phyloP scores from a whole-genome alignment of 2,113 vertebrate species.

The Odobenus rosmarus region DNA sequence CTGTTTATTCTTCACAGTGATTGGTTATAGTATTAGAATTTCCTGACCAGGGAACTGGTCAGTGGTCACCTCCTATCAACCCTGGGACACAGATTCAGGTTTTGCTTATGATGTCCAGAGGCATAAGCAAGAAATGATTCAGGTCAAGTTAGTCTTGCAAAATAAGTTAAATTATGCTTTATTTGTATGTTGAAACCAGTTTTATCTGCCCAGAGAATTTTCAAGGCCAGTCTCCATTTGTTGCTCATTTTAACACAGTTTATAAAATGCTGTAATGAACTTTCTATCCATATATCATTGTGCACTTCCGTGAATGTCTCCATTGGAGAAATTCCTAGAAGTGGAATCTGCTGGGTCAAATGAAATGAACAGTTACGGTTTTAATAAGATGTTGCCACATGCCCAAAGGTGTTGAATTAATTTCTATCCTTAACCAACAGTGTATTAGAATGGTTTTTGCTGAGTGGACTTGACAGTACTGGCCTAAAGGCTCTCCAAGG shows the following conservation, averaged over 20 bases:
- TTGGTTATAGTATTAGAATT: not conserved
- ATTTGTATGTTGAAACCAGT: not conserved
- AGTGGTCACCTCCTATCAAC: not conserved
- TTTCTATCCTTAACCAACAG: not conserved
- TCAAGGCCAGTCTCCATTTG: not conserved
- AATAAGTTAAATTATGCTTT: not conserved
- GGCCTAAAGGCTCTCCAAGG: not conserved
- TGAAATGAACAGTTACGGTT: conserved; percentile 30
- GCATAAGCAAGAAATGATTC: not conserved
- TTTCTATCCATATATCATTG: conserved; percentile 3
- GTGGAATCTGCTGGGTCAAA: conserved; percentile 43
- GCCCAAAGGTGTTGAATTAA: conserved; percentile 4
- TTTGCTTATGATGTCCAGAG: not conserved
- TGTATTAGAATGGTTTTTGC: not conserved
- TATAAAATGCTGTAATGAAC: conserved; percentile 45
- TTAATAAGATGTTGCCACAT: conserved; percentile 39
- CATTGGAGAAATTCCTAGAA: conserved; percentile 30
- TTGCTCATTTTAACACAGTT: not conserved
- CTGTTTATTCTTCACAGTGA: not conserved
- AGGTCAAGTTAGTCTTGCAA: not conserved
- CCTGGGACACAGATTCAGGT: not conserved
- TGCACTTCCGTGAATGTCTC: not conserved
- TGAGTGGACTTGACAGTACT: not conserved
- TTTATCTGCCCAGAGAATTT: not conserved
- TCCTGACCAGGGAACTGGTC: not conserved